A percentile compares a stretch with the other conserved stretches of the same genome.
Conservation (phyloP, 2,888 invertebrate species). For the Panopea generosa region DNA sequence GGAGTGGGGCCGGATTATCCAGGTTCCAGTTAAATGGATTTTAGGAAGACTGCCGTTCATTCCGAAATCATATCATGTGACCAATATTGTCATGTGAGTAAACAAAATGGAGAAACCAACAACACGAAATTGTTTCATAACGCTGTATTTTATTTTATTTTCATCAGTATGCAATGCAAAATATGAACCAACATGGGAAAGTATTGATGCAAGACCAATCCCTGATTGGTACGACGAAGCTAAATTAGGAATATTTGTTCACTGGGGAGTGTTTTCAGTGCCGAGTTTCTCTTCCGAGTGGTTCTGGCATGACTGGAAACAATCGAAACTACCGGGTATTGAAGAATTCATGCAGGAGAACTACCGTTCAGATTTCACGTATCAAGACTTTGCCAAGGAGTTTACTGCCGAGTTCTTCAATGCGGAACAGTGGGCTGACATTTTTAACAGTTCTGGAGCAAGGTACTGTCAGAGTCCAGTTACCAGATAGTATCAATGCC, state of each 20-base stretch:
- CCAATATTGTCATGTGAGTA: background rate
- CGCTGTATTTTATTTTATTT: background rate
- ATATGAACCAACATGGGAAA: conserved; percentile 91
- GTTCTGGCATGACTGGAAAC: conserved; percentile 83
- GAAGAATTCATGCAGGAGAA: conserved; percentile 91
- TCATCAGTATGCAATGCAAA: background rate
- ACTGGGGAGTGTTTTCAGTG: conserved; percentile 97
- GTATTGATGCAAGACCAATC: conserved; percentile 92
- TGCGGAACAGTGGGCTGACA: conserved; percentile 92
- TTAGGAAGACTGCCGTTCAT: too few relatives aligned
- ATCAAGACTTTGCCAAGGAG: conserved; percentile 94
- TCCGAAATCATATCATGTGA: too few relatives aligned
- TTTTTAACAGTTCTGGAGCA: conserved; percentile 94
- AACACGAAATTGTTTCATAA: background rate
- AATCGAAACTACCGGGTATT: conserved; percentile 67
- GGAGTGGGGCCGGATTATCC: too few relatives aligned
- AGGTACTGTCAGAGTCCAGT: too few relatives aligned
- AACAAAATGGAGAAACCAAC: conserved; percentile 3
- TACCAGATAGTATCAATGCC: too few relatives aligned
- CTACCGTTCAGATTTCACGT: conserved; percentile 93
- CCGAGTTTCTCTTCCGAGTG: conserved; percentile 91
- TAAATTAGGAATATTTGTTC: conserved; percentile 96
- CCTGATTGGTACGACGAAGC: conserved; percentile 96
- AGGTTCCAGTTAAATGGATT: too few relatives aligned
- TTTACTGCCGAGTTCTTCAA: conserved; percentile 95